Conservation (phyloP, 2,888 invertebrate species). For the Nomada ruficornis region DNA sequence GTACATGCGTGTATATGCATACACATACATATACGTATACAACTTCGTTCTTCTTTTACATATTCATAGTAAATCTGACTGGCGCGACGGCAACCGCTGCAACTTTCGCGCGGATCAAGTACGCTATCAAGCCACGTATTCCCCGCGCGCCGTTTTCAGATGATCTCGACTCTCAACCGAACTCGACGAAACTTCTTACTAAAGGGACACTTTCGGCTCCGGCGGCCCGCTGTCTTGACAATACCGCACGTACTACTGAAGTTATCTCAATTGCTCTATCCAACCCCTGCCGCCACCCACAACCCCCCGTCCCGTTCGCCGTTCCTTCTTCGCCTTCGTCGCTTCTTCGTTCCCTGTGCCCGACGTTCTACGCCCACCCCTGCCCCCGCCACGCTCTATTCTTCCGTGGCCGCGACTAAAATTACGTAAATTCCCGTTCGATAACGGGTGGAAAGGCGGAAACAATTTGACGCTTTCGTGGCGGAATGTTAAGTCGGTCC, state of each 20-base stretch:
- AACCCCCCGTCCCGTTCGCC: conserved; percentile 13
- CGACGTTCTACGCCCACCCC: neutral
- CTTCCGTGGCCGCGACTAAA: conserved; percentile 18
- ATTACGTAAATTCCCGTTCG: conserved; percentile 56
- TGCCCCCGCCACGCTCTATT: conserved; percentile 24
- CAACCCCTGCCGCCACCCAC: neutral
- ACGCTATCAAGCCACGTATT: conserved; percentile 49
- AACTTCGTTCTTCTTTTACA: conserved; percentile 15
- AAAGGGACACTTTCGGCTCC: conserved; percentile 63
- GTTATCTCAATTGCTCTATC: conserved; percentile 48
- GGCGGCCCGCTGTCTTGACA: conserved; percentile 57
- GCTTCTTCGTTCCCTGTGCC: neutral
- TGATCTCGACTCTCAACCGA: conserved; percentile 40
- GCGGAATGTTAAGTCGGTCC: conserved; percentile 77
- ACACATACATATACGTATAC: neutral
- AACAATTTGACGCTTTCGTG: conserved; percentile 75
- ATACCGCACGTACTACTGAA: conserved; percentile 61
- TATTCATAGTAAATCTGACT: conserved; percentile 37
- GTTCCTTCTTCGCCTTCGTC: conserved; percentile 28
- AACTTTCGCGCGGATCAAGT: conserved; percentile 56
- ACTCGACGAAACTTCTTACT: conserved; percentile 51
- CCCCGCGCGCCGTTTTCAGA: conserved; percentile 38
- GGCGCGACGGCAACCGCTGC: neutral
- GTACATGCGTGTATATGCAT: neutral
- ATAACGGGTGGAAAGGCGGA: conserved; percentile 66